phyloP scores from a whole-genome alignment of 64 coral and sea anemone genomes.

The Orbicella faveolata region DNA sequence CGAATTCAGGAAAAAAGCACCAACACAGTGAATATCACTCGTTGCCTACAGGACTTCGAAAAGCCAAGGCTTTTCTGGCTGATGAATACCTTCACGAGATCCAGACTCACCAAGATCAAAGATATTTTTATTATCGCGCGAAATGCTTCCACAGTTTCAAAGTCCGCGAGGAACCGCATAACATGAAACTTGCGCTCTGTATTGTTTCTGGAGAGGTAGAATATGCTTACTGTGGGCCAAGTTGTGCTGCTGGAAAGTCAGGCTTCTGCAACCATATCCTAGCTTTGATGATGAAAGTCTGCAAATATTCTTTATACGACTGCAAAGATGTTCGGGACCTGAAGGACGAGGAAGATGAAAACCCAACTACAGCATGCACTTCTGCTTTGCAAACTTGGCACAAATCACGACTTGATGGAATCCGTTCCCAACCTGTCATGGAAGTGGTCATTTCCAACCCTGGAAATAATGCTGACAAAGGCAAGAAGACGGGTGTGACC shows the following conservation, averaged over 20 bases:
- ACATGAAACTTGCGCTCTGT: conserved; percentile 58
- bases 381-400: conserved; percentile 73
- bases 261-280: conserved; percentile 66
- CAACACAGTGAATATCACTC: not conserved
- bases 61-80: conserved; percentile 25
- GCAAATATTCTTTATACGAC: conserved; percentile 61
- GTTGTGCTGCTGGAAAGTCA: conserved; percentile 59
- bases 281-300: conserved; percentile 69
- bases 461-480: conserved; percentile 24
- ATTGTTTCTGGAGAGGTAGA: conserved; percentile 57
- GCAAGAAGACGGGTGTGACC: conserved; percentile 42
- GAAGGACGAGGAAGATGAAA: conserved; percentile 79
- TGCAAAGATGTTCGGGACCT: conserved; percentile 62
- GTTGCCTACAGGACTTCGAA: conserved; percentile 51
- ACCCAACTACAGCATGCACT: conserved; percentile 46
- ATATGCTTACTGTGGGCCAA: conserved; percentile 67
- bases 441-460: conserved; percentile 64
- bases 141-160: conserved; percentile 65
- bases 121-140: conserved; percentile 38
- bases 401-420: conserved; percentile 56
- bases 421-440: conserved; percentile 59
- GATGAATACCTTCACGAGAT: conserved; percentile 62
- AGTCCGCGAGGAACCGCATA: conserved; percentile 28
- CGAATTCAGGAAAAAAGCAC: not conserved
- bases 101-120: conserved; percentile 44